A percentile compares a stretch with the other conserved stretches of the same genome.
These are phyloP conservation scores for Drosophila pegasa DNA, from an alignment of 2,888 invertebrate genomes.

Conservation along the genomic window DNA sequence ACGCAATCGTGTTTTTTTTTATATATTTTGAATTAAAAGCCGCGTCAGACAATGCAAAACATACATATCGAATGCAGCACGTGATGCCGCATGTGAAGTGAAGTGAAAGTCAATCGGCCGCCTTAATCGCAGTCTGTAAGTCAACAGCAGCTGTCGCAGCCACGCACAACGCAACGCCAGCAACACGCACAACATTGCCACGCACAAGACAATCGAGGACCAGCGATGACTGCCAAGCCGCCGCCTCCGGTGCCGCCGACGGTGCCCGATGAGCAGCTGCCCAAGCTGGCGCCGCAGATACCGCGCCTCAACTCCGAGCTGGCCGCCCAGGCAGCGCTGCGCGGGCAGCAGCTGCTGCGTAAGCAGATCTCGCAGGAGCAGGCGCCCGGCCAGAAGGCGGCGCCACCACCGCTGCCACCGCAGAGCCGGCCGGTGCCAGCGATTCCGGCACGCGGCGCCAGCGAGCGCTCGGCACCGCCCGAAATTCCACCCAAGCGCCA, in stretches of 20 bases:
- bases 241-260: conserved; percentile 69
- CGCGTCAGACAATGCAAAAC: conserved; percentile 41
- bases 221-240: conserved; percentile 73
- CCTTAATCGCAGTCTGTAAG: conserved; percentile 1
- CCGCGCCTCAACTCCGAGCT: conserved; percentile 84
- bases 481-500: conserved; percentile 85
- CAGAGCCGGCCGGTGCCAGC: conserved; percentile 83
- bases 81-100: conserved; percentile 55
- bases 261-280: conserved; percentile 56
- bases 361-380: conserved; percentile 80
- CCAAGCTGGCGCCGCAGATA: conserved; percentile 83
- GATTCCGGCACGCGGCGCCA: conserved; percentile 83
- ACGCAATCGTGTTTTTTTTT: conserved; percentile 32
- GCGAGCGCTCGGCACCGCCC: conserved; percentile 82
- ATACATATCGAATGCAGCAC: conserved; percentile 49
- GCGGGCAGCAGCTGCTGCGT: conserved; percentile 83
- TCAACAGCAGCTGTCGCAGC: conserved; percentile 16
- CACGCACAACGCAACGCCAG: conserved; percentile 8
- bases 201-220: conserved; percentile 37
- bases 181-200: conserved; percentile 33
- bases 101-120: conserved; percentile 38
- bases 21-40: conserved; percentile 18
- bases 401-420: conserved; percentile 72
- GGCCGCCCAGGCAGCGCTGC: conserved; percentile 84
- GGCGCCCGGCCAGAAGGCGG: conserved; percentile 46